A percentile compares a stretch with the other conserved stretches of the same genome.
phyloP scores from a whole-genome alignment of 1,140 invertebrate genomes.

The Agrypnia vestita region DNA sequence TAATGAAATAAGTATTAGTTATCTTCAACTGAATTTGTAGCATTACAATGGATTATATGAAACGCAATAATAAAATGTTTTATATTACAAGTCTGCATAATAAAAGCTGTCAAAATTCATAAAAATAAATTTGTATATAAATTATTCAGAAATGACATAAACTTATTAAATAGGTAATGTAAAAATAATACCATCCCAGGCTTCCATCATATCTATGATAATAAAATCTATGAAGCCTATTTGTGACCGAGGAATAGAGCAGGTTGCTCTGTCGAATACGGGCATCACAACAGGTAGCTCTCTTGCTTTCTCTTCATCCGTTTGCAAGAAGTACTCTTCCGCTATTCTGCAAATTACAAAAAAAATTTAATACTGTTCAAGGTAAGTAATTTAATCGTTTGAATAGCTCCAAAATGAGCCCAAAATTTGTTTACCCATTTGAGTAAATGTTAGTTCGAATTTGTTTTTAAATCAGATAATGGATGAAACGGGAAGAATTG shows the following conservation, averaged over 20 bases:
- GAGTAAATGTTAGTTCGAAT: no score
- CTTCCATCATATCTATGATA: constrained; percentile 97
- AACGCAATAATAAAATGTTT: no score
- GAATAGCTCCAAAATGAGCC: no score
- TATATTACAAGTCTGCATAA: no score
- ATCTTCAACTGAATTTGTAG: no score
- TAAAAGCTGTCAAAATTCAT: constrained; percentile 14
- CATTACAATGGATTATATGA: no score
- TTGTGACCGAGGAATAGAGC: constrained; percentile 96
- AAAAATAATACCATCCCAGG: constrained; percentile 87
- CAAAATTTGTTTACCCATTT: no score
- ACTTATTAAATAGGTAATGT: not conserved
- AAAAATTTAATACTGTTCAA: not conserved
- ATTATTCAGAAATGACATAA: not conserved
- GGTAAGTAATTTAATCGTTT: no score
- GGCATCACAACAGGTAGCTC: constrained; percentile 96
- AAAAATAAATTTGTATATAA: constrained; percentile 57
- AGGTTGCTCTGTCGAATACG: constrained; percentile 93
- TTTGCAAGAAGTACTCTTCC: constrained; percentile 95
- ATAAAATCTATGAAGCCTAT: constrained; percentile 98
- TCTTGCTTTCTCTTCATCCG: constrained; percentile 91
- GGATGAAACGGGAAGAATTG: no score
- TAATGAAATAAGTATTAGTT: no score
- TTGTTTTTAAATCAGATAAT: no score
- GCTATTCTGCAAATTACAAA: constrained; percentile 73